Evolutionary conservation across 53 echinoderm and acorn worm genomes (phyloP).

Genomic region (Apostichopus leukothele): DNA sequence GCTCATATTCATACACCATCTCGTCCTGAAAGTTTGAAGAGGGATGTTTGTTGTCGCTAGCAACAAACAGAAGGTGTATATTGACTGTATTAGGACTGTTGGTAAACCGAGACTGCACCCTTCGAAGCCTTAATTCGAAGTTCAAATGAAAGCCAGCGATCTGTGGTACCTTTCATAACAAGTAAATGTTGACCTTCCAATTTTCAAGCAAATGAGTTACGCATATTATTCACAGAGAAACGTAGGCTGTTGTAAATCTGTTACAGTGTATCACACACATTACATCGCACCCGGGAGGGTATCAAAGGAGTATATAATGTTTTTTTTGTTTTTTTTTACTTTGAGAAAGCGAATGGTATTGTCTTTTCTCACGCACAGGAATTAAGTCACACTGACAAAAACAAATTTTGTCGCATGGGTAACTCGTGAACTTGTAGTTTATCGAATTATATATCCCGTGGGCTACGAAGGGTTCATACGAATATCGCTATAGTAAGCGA

Average conservation of each 20-base stretch:
- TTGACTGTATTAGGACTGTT: slow-evolving; percentile 22
- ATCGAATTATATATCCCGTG: too few relatives aligned
- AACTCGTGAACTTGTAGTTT: not conserved
- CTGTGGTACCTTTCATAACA: not conserved
- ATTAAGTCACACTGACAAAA: slow-evolving; percentile 28
- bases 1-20: too few relatives aligned
- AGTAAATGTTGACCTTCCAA: slow-evolving; percentile 32
- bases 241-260: slow-evolving; percentile 11
- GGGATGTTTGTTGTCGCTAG: not conserved
- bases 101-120: slow-evolving; percentile 41
- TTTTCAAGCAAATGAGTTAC: slow-evolving; percentile 25
- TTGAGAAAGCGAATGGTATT: not conserved
- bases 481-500: too few relatives aligned
- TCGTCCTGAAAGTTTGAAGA: too few relatives aligned
- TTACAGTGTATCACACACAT: slow-evolving; percentile 31
- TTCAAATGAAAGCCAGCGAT: slow-evolving; percentile 30
- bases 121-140: slow-evolving; percentile 32
- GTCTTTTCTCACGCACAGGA: slow-evolving; percentile 40
- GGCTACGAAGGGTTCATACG: too few relatives aligned
- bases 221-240: slow-evolving; percentile 9
- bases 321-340: not conserved
- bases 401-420: not conserved
- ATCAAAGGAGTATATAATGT: not conserved
- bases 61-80: slow-evolving; percentile 1
- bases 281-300: slow-evolving; percentile 19